Evolutionary conservation across 2,797 vertebrate species (phyloP).

Genomic region (Gambelia wislizenii): DNA sequence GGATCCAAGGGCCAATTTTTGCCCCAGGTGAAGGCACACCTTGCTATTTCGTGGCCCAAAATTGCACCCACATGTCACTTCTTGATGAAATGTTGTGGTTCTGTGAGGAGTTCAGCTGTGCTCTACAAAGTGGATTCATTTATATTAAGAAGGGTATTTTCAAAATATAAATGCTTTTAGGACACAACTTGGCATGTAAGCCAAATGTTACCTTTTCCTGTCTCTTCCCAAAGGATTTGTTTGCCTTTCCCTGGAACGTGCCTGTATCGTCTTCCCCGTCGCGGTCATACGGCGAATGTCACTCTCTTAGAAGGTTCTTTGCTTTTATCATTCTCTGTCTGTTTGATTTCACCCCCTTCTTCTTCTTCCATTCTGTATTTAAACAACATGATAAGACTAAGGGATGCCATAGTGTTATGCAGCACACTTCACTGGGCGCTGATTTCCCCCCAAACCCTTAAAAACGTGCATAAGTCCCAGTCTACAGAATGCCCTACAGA

Average conservation of each 20-base stretch:
- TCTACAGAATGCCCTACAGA: background rate
- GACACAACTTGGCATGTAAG: fast-evolving
- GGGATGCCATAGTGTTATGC: background rate
- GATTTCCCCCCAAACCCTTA: background rate
- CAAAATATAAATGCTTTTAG: fast-evolving
- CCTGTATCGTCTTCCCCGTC: constrained; percentile 61
- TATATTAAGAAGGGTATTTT: too few relatives aligned
- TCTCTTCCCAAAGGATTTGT: constrained; percentile 87
- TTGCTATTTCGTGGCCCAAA: too few relatives aligned
- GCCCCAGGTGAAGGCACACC: too few relatives aligned
- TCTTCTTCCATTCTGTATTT: constrained; percentile 69
- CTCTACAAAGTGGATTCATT: too few relatives aligned
- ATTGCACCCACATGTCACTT: too few relatives aligned
- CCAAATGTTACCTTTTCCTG: constrained; percentile 89
- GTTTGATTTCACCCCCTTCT: constrained; percentile 61
- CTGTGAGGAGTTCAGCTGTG: too few relatives aligned
- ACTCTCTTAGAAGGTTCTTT: constrained; percentile 86
- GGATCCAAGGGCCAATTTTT: too few relatives aligned
- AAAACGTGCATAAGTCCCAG: background rate
- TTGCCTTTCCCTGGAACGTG: constrained; percentile 77
- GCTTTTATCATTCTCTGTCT: constrained; percentile 58
- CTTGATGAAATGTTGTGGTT: too few relatives aligned
- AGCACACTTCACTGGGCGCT: too few relatives aligned
- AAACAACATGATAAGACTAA: background rate
- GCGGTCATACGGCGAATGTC: constrained; percentile 87